A percentile compares a stretch with the other conserved stretches of the same genome.
These are phyloP conservation scores for Indicator maculatus DNA, from an alignment of 2,113 vertebrate genomes.

Conservation along the genomic window DNA sequence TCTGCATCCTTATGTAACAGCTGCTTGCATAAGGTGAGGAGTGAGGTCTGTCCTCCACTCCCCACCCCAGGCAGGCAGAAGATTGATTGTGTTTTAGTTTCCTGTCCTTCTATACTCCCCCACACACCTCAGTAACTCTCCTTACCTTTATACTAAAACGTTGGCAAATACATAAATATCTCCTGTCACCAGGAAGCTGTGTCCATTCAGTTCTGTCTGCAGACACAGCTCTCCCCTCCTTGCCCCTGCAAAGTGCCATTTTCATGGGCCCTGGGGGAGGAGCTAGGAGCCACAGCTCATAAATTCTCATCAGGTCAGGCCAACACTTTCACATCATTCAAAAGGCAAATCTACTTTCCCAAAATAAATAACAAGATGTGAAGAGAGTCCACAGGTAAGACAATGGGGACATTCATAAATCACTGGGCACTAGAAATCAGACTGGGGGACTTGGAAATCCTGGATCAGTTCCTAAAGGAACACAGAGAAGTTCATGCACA, in stretches of 20 bases:
- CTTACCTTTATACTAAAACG: constrained; percentile 53
- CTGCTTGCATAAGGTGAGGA: not conserved
- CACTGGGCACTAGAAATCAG: not conserved
- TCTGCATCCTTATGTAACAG: not conserved
- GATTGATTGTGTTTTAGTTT: constrained; percentile 58
- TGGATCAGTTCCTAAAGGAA: not conserved
- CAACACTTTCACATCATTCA: constrained; percentile 66
- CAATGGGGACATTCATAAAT: constrained; percentile 22
- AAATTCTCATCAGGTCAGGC: constrained; percentile 61
- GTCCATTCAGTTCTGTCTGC: constrained; percentile 1
- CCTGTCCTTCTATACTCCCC: not conserved
- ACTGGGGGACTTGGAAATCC: not conserved
- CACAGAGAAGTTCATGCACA: not conserved
- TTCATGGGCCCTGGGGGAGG: constrained; percentile 52
- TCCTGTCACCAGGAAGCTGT: constrained; percentile 37
- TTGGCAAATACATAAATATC: constrained; percentile 64
- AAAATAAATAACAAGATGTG: constrained; percentile 43
- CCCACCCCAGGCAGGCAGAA: not conserved
- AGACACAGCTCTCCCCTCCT: not conserved
- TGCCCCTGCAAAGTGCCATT: not conserved
- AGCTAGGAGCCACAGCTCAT: constrained; percentile 18
- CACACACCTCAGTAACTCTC: constrained; percentile 26
- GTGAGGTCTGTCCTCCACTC: not conserved
- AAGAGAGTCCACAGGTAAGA: not conserved
- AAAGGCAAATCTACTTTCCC: constrained; percentile 46